Base-by-base conservation (phyloP, 2,888 invertebrate genomes). In the Eupithecia tripunctaria region DNA sequence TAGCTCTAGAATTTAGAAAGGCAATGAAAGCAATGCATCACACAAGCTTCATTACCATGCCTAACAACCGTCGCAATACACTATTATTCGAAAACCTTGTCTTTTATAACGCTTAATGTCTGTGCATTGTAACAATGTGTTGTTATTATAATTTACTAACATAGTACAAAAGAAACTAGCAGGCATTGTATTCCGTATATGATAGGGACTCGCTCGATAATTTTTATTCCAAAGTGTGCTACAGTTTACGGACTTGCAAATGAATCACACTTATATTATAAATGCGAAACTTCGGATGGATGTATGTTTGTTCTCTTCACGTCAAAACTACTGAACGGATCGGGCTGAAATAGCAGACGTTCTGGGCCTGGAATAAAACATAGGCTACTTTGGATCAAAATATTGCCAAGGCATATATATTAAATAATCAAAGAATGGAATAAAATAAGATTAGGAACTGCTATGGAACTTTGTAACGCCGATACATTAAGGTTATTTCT, bases 141-240 rank as follows among this genome's bases (percentile, higher is more conserved):
- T 85, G 78, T 81, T 79, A 80, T 81, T 79, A 74, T 78, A 80
- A 81, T 81, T 76, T 74, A 76, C 70, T 76, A 68, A 67, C 67
- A 73, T 72, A 74, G 68, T 80, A 83, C 82, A 81, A 83, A 82
- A 80, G 80, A 79, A 36, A 64, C 64, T 36, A 64, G 21, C 38
- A 25, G 6, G 38, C 64, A 64, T 64, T 64, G 64, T 64, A 21
- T 21, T 41, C n/a, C n/a, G 7, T 64, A 6, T 21, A 41, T 25
- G 12, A 38, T 14, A 14, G 12, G 12, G 7, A 25, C 21, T 64
- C 64, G 25, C 64, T 64, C 21, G 64, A 15, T 64, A 21, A 5
- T 21, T 18, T 12, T 29, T 63, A 32, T 36, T 14, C 14, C 0
- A 59, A 25, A 14, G 15, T 27, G 27, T n/a, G 59, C 59, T 51